Percentiles rank a stretch among this genome's conserved stretches.
phyloP scores from a whole-genome alignment of 2,113 vertebrate genomes.

The Orthonyx spaldingii region DNA sequence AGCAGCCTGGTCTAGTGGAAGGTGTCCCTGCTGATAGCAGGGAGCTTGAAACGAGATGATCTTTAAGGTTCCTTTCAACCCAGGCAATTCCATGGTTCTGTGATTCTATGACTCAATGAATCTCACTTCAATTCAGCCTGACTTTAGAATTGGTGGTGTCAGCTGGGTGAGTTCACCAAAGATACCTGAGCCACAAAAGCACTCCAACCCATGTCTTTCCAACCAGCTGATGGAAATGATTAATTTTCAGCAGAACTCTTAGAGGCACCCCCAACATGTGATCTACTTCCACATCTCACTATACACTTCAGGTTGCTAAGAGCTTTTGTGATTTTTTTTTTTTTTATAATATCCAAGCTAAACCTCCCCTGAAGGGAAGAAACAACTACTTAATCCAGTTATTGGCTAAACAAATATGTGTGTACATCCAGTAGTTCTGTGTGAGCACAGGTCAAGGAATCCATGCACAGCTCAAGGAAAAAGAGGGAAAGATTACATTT shows the following conservation, averaged over 20 bases:
- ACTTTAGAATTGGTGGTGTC: neutral
- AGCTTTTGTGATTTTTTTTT: neutral
- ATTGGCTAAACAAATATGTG: neutral
- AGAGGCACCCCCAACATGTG: neutral
- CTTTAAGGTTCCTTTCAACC: neutral
- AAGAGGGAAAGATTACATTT: neutral
- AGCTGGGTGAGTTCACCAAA: neutral
- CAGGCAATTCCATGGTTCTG: no score
- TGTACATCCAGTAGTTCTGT: neutral
- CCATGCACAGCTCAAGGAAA: neutral
- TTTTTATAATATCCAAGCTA: neutral
- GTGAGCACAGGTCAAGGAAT: neutral
- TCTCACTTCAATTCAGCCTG: neutral
- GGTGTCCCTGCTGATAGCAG: no score
- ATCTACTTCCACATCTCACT: neutral
- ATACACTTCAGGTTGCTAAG: neutral
- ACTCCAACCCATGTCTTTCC: neutral
- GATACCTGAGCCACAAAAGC: neutral
- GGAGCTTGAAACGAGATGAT: neutral
- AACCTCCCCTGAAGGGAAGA: neutral
- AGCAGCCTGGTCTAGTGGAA: neutral
- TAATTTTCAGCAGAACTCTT: neutral
- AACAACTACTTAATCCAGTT: neutral
- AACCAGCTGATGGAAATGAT: neutral
- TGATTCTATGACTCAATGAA: neutral